phyloP scores from a whole-genome alignment of 2,888 invertebrate species.

The Embidobia sp. region DNA sequence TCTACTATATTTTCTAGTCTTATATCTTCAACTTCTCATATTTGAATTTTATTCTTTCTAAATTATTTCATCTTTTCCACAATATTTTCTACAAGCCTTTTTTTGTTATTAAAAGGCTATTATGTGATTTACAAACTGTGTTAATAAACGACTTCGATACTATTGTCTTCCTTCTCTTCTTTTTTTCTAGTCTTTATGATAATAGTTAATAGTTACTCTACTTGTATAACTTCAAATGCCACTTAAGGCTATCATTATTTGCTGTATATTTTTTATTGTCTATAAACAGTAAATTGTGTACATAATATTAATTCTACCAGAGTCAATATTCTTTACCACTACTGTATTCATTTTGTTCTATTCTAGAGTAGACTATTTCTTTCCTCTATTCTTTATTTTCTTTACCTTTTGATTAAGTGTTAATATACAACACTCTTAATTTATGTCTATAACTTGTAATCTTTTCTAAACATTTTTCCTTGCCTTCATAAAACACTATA shows the following conservation, averaged over 20 bases:
- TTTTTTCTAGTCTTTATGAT: slow-evolving; percentile 8
- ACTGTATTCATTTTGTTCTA: slow-evolving; percentile 14
- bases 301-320: slow-evolving; percentile 3
- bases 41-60: not conserved
- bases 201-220: too few species aligned
- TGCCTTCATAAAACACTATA: not conserved
- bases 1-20: not conserved
- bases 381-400: not conserved
- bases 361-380: not conserved
- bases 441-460: not conserved
- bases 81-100: too few species aligned
- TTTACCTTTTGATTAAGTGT: not conserved
- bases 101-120: not conserved
- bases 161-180: slow-evolving; percentile 5
- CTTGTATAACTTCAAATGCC: too few species aligned
- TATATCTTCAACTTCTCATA: too few species aligned
- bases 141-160: not conserved
- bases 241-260: not conserved
- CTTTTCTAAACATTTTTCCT: not conserved
- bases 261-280: slow-evolving; percentile 2
- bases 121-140: slow-evolving; percentile 9
- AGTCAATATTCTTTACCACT: slow-evolving; percentile 10
- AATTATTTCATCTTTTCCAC: not conserved
- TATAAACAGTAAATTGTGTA: slow-evolving; percentile 18
- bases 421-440: too few species aligned